Conservation (phyloP, 2,113 vertebrate species). For the Regulus satrapa region DNA sequence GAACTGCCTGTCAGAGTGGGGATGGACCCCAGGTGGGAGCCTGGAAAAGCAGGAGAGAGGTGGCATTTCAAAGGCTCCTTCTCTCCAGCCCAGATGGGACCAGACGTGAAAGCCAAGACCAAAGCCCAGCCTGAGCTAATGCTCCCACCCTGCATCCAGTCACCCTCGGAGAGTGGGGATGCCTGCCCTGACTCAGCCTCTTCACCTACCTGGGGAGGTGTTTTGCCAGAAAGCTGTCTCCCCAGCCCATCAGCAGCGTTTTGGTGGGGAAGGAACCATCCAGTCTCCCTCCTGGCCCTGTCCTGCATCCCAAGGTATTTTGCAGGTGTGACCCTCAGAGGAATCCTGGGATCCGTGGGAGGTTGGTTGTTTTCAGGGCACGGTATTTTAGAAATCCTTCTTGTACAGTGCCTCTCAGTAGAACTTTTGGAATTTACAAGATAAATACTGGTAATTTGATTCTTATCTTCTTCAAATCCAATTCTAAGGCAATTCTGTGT, state of each 20-base stretch:
- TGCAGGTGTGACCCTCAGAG: neutral
- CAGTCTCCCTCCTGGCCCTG: neutral
- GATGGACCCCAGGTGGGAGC: neutral
- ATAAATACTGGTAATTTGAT: conserved; percentile 85
- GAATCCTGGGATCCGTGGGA: neutral
- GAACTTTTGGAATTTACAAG: conserved; percentile 83
- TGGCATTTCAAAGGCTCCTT: neutral
- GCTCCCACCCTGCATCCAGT: neutral
- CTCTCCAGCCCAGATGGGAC: neutral
- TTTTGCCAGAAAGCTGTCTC: neutral
- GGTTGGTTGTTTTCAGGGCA: conserved; percentile 1
- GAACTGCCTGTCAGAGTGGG: neutral
- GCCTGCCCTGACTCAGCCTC: neutral
- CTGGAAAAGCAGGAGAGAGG: too few species aligned
- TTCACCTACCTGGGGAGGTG: rapidly evolving
- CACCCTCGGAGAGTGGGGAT: neutral
- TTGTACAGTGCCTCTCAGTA: conserved; percentile 67
- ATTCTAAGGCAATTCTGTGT: conserved; percentile 80
- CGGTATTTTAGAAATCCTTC: conserved; percentile 27
- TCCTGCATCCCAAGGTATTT: neutral
- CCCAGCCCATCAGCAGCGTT: neutral
- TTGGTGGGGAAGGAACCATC: neutral
- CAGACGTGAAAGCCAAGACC: neutral
- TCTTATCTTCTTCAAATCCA: conserved; percentile 82
- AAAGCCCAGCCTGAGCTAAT: neutral